A percentile compares a stretch with the other conserved stretches of the same genome.
Evolutionary conservation across 2,888 invertebrate genomes (phyloP).

Genomic region (Hermaeophaga mercurialis): DNA sequence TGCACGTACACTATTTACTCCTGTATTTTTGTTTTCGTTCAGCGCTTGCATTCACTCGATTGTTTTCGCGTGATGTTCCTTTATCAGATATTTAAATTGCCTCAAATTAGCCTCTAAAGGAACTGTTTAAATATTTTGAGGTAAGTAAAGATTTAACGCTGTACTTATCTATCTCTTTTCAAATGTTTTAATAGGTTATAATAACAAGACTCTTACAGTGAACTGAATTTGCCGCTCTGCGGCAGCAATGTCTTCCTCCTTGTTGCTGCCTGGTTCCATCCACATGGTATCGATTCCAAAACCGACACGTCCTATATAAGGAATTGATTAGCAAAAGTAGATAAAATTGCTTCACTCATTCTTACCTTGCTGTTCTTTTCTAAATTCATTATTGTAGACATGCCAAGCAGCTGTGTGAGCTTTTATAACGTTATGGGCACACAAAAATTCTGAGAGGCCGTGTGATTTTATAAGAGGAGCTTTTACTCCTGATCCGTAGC

Average conservation of each 20-base stretch:
- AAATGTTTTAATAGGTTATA: no score
- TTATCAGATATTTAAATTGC: no score
- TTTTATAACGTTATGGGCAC: constrained; percentile 64
- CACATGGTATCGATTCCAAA: constrained; percentile 61
- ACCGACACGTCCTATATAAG: constrained; percentile 24
- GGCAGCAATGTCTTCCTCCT: constrained; percentile 62
- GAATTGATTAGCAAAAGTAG: no score
- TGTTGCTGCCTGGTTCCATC: constrained; percentile 64
- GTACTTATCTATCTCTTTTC: no score
- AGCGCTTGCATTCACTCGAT: no score
- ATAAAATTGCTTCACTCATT: no score
- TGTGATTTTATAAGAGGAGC: constrained; percentile 60
- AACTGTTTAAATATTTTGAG: constrained; percentile 10
- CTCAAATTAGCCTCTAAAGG: no score
- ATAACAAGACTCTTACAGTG: constrained; percentile 22
- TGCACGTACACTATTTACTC: no score
- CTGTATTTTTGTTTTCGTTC: no score
- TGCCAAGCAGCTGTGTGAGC: constrained; percentile 69
- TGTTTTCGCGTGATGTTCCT: no score
- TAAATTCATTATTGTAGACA: constrained; percentile 64
- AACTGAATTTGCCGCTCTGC: constrained; percentile 58
- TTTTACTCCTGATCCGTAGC: constrained; percentile 48
- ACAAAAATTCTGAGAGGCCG: constrained; percentile 66
- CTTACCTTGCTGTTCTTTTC: constrained; percentile 60
- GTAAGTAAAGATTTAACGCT: no score